These are phyloP conservation scores for Oryzias woworae DNA, from an alignment of 2,113 vertebrate species.

Conservation along the genomic window DNA sequence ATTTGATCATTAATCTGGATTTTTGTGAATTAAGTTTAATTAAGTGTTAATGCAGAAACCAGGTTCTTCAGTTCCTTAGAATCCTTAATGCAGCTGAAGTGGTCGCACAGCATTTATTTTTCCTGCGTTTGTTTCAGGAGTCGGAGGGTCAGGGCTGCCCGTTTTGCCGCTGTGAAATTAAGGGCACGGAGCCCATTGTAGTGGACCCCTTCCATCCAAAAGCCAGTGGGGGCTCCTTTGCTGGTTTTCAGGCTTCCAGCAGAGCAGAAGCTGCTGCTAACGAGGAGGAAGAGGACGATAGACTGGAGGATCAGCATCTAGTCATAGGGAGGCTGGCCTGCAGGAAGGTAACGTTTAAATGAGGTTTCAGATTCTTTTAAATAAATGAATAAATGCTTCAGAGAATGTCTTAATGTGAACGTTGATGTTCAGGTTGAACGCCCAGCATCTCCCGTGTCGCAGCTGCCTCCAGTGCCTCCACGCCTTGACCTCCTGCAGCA, in stretches of 20 bases:
- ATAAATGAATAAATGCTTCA: neutral
- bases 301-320: slow-evolving; percentile 90
- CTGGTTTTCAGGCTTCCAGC: slow-evolving; percentile 81
- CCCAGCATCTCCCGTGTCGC: slow-evolving; percentile 89
- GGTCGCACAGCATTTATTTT: too few relatives aligned
- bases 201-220: slow-evolving; percentile 96
- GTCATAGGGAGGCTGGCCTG: slow-evolving; percentile 93
- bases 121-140: slow-evolving; percentile 76
- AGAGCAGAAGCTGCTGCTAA: slow-evolving; percentile 85
- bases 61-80: too few relatives aligned
- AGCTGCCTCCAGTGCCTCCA: slow-evolving; percentile 91
- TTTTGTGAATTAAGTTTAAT: too few relatives aligned
- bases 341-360: slow-evolving; percentile 78
- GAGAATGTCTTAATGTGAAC: neutral
- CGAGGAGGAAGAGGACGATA: slow-evolving; percentile 92
- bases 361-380: neutral
- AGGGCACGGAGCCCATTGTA: slow-evolving; percentile 97
- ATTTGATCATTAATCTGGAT: too few relatives aligned
- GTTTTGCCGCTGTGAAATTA: slow-evolving; percentile 98
- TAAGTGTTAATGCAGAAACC: too few relatives aligned
- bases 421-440: slow-evolving; percentile 83
- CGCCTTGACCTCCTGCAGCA: slow-evolving; percentile 92
- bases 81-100: too few relatives aligned
- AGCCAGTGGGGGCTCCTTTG: slow-evolving; percentile 75
- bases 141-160: slow-evolving; percentile 97